These are phyloP conservation scores for Tychaedon coryphoeus DNA, from an alignment of 2,113 vertebrate species.

Conservation along the genomic window DNA sequence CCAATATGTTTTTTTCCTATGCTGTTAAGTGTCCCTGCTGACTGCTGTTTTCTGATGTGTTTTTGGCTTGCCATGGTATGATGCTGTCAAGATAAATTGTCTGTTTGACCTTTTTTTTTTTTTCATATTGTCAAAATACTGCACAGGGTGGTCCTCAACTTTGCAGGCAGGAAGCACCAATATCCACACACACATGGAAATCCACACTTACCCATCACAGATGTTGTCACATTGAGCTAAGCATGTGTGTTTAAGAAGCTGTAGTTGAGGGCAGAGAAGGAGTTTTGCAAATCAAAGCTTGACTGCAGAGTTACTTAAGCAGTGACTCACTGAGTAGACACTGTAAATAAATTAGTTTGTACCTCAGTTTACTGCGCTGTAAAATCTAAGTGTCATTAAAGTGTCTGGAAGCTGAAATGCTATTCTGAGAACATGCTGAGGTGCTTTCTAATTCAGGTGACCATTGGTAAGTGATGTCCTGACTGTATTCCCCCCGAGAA, in stretches of 20 bases:
- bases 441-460: not conserved
- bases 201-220: not conserved
- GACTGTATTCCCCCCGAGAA: not conserved
- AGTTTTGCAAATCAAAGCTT: not conserved
- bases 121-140: not conserved
- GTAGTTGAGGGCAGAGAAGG: not conserved
- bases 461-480: not conserved
- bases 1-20: not conserved
- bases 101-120: not conserved
- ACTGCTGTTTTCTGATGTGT: conserved; percentile 1
- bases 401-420: not conserved
- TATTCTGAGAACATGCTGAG: not conserved
- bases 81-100: not conserved
- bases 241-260: not conserved
- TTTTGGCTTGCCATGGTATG: not conserved
- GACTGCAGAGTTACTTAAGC: not conserved
- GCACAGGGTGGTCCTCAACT: not conserved
- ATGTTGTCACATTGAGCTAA: not conserved
- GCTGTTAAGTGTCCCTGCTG: not conserved
- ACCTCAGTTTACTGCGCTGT: conserved; percentile 26
- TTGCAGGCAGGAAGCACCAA: not conserved
- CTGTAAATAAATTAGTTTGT: conserved; percentile 4
- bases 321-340: not conserved
- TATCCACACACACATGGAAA: not conserved
- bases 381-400: not conserved